Evolutionary conservation across 2,888 invertebrate species (phyloP), one percentile per base, ranked within the genome.

Genomic region (Luperina testacea): DNA sequence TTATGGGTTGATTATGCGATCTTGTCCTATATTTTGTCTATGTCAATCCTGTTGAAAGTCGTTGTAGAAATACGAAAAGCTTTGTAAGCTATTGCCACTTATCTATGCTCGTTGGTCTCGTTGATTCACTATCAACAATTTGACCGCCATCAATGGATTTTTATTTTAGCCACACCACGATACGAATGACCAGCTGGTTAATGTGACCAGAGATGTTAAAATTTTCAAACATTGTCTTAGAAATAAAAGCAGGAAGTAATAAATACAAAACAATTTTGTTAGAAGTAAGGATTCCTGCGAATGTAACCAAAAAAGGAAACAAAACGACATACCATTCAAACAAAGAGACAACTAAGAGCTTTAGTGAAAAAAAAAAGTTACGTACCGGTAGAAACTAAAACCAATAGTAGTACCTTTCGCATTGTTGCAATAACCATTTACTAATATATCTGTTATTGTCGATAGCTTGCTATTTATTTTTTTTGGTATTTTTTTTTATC

Each of bases 361-460:
- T 57, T 13, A 82, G 24, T 6, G 13, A 73, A 20, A 53, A 77
- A 61, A 38, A 59, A n/a, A 38, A 9, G 17, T 20, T 51, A 71
- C 82, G 8, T 59, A 73, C 86, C 83, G 17, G 65, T 59, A 1
- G 32, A 73, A 64, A 77, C 38, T 59, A 82, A 63, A 59, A 72
- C 17, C 38, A 86, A 15, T 0, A 72, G 38, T 9, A 82, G 8
- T 48, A 68, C 72, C 72, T 70, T 77, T 42, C 27, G 72, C 83
- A 83, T 86, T 63, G 69, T 85, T 77, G 13, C n/a, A 72, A 24
- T 51, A 38, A 27, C 38, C 17, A 27, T 27, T 15, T 20, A 69
- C 51, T 75, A 57, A 68, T 57, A 57, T 57, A 57, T 38, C 2
- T 0, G 3, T 73, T 57, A 59, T 51, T 45, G 24, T 48, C 0